Evolutionary conservation across 2,113 vertebrate species (phyloP).

Genomic region (Podarcis muralis): DNA sequence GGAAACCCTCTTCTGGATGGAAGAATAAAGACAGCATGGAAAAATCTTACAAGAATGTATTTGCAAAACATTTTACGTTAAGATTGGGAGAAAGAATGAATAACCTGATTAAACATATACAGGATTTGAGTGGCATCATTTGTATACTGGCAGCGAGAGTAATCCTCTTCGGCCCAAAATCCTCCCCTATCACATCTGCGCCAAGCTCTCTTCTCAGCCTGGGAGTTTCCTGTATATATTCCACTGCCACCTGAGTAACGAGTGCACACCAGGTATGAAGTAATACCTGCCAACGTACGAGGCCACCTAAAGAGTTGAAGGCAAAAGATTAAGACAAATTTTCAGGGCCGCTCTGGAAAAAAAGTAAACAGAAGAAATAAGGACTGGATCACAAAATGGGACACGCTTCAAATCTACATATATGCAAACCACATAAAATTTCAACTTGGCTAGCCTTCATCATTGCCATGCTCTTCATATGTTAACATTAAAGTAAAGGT

Average conservation of each 20-base stretch:
- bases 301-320: constrained; percentile 85
- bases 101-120: constrained; percentile 96
- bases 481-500: too few relatives aligned
- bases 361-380: constrained; percentile 52
- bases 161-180: constrained; percentile 92
- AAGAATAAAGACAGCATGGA: not conserved
- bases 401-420: constrained; percentile 48
- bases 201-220: constrained; percentile 90
- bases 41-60: not conserved
- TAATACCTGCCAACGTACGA: constrained; percentile 92
- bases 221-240: constrained; percentile 83
- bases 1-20: too few relatives aligned
- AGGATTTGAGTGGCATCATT: constrained; percentile 95
- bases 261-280: constrained; percentile 88
- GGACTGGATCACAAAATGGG: constrained; percentile 43
- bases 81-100: not conserved
- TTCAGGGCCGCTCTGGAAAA: constrained; percentile 7
- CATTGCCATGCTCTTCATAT: constrained; percentile 51
- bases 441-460: constrained; percentile 41
- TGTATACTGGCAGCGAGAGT: constrained; percentile 93
- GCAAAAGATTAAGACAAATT: constrained; percentile 26
- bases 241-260: constrained; percentile 83
- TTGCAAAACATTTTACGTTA: not conserved
- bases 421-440: constrained; percentile 66
- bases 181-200: constrained; percentile 89